A percentile compares a stretch with the other conserved stretches of the same genome.
These are phyloP conservation scores for Ectemnius cavifrons DNA, from an alignment of 2,888 invertebrate species.

Conservation along the genomic window DNA sequence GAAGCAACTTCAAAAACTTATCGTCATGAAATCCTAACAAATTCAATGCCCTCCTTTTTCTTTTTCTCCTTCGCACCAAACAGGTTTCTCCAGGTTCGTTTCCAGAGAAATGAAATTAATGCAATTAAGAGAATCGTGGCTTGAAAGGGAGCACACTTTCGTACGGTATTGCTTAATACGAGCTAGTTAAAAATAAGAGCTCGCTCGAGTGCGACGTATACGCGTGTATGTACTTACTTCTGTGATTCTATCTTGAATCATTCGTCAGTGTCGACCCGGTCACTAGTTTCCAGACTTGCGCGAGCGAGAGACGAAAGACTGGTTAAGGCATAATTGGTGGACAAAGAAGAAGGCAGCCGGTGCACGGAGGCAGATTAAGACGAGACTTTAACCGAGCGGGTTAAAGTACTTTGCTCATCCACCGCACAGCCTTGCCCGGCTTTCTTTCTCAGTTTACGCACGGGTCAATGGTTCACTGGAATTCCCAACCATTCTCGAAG, in stretches of 20 bases:
- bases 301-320: conserved; percentile 19
- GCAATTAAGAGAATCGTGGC: no score
- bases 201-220: no score
- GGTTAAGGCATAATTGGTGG: conserved; percentile 48
- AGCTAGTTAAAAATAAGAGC: no score
- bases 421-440: conserved; percentile 42
- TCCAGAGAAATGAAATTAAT: no score
- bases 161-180: no score
- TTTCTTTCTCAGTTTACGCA: conserved; percentile 60
- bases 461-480: conserved; percentile 62
- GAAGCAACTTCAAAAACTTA: conserved; percentile 37
- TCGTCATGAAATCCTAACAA: conserved; percentile 36
- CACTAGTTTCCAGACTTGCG: conserved; percentile 38
- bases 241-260: conserved; percentile 34
- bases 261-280: conserved; percentile 29
- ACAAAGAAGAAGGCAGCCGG: conserved; percentile 24
- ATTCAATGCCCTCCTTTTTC: not conserved
- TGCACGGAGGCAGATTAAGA: conserved; percentile 47
- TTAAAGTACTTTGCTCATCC: conserved; percentile 41
- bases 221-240: no score
- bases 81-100: not conserved
- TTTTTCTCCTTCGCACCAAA: not conserved
- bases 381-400: conserved; percentile 21
- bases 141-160: no score
- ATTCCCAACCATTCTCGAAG: conserved; percentile 48